Evolutionary conservation across 2,113 vertebrate species (phyloP), one percentile per base, ranked within the genome.

Genomic region (Corapipo altera): DNA sequence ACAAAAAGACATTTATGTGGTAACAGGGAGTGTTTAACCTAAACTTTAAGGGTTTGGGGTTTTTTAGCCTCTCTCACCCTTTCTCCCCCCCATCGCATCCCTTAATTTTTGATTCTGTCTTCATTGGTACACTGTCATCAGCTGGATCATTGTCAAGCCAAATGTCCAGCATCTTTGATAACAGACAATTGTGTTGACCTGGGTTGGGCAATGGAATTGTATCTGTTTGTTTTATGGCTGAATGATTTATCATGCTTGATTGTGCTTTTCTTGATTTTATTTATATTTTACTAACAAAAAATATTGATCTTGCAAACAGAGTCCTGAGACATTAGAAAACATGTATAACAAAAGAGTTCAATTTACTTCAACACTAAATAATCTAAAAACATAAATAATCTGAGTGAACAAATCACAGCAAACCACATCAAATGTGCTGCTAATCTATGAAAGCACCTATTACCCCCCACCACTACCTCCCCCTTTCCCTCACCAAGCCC

Each of bases 21-120:
- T 62, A 55, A 27, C 6, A 2, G 21, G 21, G 21, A 7, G 20
- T 23, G 5, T 28, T 39, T 61, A 23, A 88, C 18, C 43, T 48
- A 85, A 77, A 89, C 18, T 89, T 91, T 69, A 8, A 54, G 37
- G 24, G 12, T 41, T 41, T 41, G 39, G 39, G 39, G 5, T 46
- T 17, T 6, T 1, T 9, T 8, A 4, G 10, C 5, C 4, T 15
- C 17, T 14, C 5, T 28, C 1, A 8, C 6, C 11, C 18, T 32
- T 27, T 12, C 5, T 2, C 6, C 15, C 2, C 2, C 20, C 4
- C 13, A 41, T 10, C 2, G 0, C 10, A 1, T 6, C 3, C 6
- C 4, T 9, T 16, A 12, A 5, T 33, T 82, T 81, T 82, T 78
- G 3, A 58, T 57, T 82, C 58, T 11, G 6, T 80, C n/a, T 61